Base-by-base conservation (phyloP, 2,888 invertebrate genomes). In the Heliconius cydno region DNA sequence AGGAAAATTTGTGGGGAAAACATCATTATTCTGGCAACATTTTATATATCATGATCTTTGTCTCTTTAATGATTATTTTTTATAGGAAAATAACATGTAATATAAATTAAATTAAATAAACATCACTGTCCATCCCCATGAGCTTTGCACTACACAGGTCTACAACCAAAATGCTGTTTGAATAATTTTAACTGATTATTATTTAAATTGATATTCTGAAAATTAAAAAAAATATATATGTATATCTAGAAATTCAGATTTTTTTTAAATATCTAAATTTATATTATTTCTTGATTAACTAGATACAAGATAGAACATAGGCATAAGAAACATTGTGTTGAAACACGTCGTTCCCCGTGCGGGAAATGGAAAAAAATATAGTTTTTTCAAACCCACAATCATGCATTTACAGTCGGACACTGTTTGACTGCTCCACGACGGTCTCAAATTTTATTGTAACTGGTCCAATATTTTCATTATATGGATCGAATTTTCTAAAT, bases 71-170 rank as follows among this genome's bases (percentile, higher is more conserved):
- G 25, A 41, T 60, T 28, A 60, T 78, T 41, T 70, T 63, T 67
- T 66, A 38, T 75, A 74, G 65, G 75, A 60, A 73, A 13, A 25
- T 65, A 65, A 63, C 66, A 84, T 52, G 86, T 73, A 60, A 60
- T 7, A 25, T 34, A 34, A n/a, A 73, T 65, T 63, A 25, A 65
- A 22, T 3, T 12, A 57, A 19, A 60, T 19, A 41, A 57, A 75
- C 25, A 87, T 82, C 91, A 91, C 65, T 94, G 96, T 87, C 82
- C 83, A 83, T 83, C 80, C 78, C 82, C 81, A 82, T 81, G 70
- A 80, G 82, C 82, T 83, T 83, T 83, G 85, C 84, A 83, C 80
- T 84, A 57, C 57, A 57, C 57, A 57, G 57, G 57, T 57, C 57
- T 57, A 57, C 57, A 57, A n/a, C 3, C 10, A 57, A 57, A 57